A percentile compares a stretch with the other conserved stretches of the same genome.
These are phyloP conservation scores for Drosophila emarginata DNA, from an alignment of 2,888 invertebrate species.

Conservation along the genomic window DNA sequence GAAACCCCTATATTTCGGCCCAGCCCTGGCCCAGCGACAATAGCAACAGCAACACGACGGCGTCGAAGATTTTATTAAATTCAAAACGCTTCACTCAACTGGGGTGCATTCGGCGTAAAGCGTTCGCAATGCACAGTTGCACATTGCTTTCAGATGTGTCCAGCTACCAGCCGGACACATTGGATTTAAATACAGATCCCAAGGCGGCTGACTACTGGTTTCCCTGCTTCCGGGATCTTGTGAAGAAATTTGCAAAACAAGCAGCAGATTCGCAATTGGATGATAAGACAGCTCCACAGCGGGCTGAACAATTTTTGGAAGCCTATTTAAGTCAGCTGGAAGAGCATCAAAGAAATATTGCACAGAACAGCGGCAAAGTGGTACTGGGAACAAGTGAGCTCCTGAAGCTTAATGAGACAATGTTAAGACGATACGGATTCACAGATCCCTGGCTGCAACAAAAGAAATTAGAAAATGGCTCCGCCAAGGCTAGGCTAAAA, in stretches of 20 bases:
- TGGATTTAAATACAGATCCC: constrained; percentile 92
- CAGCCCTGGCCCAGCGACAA: constrained; percentile 34
- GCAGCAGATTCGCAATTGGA: constrained; percentile 86
- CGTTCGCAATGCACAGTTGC: constrained; percentile 83
- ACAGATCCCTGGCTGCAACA: constrained; percentile 93
- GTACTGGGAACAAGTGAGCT: constrained; percentile 94
- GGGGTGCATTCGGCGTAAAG: constrained; percentile 8
- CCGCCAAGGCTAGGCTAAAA: constrained; percentile 88
- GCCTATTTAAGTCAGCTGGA: constrained; percentile 91
- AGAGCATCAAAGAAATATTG: constrained; percentile 67
- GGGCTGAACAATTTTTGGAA: constrained; percentile 91
- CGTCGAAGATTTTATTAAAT: constrained; percentile 38
- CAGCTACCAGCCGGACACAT: constrained; percentile 94
- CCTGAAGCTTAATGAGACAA: constrained; percentile 95
- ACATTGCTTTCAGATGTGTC: constrained; percentile 90
- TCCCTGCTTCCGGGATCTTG: constrained; percentile 92
- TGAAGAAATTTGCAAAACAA: constrained; percentile 91
- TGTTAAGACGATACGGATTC: constrained; percentile 94
- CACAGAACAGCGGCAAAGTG: constrained; percentile 82
- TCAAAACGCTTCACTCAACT: constrained; percentile 33
- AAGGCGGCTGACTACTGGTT: constrained; percentile 97
- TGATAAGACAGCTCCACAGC: constrained; percentile 86
- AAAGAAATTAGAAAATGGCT: constrained; percentile 93
- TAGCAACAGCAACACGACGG: constrained; percentile 35
- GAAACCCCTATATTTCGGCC: too few species aligned